Evolutionary conservation across 2,888 invertebrate genomes (phyloP), one percentile per base, ranked within the genome.

Genomic region (Ernsta delagoae): DNA sequence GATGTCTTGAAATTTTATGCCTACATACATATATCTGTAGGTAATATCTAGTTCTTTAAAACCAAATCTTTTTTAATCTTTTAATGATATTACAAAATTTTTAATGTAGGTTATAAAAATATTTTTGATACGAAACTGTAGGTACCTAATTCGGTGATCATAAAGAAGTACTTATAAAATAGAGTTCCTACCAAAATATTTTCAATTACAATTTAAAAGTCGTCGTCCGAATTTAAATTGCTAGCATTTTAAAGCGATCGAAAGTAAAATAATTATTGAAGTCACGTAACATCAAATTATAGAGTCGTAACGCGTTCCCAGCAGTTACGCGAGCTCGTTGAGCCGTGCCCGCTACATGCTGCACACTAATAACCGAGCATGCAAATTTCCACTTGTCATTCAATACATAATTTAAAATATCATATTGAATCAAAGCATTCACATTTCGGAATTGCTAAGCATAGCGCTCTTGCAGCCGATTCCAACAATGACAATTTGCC

Each of bases 281-380:
- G 81, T 86, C 87, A 88, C 88, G 87, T 87, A 86, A 86, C 79
- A 63, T 71, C 75, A 67, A 83, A 83, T 87, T 83, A 82, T 77
- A 75, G 71, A 88, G 85, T 87, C 87, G 73, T 71, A 74, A 73
- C 81, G 79, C 83, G 86, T 87, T 79, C 72, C 74, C 72, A 79
- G 79, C 80, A 74, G 81, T 84, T 83, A 82, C 82, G 81, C 79
- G 79, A 77, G 77, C 76, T 78, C 73, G 71, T 56, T 65, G 53
- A 60, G 67, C 60, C 72, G 68, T 63, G 68, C 60, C 71, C 61
- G 63, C 53, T 65, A 65, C 69, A 71, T 59, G 57, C 24, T 50
- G 48, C 57, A 62, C 68, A 68, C 39, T 56, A 56, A 64, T 56
- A 56, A 67, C 36, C 45, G 67, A 68, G 62, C 67, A 68, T 62